Conservation (phyloP, 1,140 invertebrate species). For the Elymnias hypermnestra region DNA sequence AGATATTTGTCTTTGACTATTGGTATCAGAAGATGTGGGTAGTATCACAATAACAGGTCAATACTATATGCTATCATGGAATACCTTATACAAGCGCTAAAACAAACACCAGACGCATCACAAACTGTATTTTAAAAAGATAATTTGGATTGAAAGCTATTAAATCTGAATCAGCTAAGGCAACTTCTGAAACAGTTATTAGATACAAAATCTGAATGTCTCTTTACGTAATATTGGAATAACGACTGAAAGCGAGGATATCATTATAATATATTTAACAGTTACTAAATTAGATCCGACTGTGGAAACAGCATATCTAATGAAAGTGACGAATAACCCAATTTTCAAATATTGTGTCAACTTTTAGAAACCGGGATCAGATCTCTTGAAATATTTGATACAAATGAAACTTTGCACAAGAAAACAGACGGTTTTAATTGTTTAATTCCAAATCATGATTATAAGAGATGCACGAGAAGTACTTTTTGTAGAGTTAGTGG, state of each 20-base stretch:
- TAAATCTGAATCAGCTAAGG: slow-evolving; percentile 11
- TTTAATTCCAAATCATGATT: slow-evolving; percentile 19
- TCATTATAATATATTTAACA: slow-evolving; percentile 16
- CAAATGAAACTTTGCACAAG: neutral
- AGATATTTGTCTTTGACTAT: slow-evolving; percentile 10
- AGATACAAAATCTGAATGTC: slow-evolving; percentile 13
- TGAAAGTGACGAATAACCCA: slow-evolving; percentile 3
- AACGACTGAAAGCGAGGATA: slow-evolving; percentile 16
- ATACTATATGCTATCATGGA: too few species aligned
- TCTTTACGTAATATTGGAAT: slow-evolving; percentile 16
- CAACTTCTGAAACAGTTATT: slow-evolving; percentile 11
- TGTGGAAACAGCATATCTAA: slow-evolving; percentile 14
- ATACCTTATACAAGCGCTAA: too few species aligned
- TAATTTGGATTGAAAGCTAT: slow-evolving; percentile 13
- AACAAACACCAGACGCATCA: too few species aligned
- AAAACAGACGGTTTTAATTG: slow-evolving; percentile 24
- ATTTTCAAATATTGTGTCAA: slow-evolving; percentile 9
- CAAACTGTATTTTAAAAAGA: neutral
- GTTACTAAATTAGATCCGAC: slow-evolving; percentile 17
- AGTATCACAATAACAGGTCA: too few species aligned
- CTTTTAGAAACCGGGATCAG: slow-evolving; percentile 14
- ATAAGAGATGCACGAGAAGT: slow-evolving; percentile 6
- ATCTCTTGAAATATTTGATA: slow-evolving; percentile 11
- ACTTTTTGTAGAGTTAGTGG: slow-evolving; percentile 10
- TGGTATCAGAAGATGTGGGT: too few species aligned